A percentile compares a stretch with the other conserved stretches of the same genome.
These are phyloP conservation scores for Scrobipalpa costella DNA, from an alignment of 2,888 invertebrate species.

Conservation along the genomic window DNA sequence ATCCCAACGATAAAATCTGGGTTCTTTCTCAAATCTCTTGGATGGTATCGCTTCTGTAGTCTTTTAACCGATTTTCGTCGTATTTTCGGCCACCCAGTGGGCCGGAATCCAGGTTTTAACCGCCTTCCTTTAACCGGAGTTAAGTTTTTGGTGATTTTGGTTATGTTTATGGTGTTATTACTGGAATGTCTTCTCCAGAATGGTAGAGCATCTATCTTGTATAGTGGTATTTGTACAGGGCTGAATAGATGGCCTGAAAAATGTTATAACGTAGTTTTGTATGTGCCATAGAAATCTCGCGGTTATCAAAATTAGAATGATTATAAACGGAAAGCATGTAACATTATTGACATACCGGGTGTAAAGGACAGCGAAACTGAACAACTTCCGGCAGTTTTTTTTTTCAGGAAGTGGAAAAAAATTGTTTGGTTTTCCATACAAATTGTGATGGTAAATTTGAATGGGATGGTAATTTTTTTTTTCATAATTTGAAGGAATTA, in stretches of 20 bases:
- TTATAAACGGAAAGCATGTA: too few species aligned
- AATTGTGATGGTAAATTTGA: too few species aligned
- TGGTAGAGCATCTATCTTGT: not conserved
- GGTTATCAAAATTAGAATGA: too few species aligned
- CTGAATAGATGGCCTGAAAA: not conserved
- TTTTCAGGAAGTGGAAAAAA: too few species aligned
- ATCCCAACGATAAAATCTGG: not conserved
- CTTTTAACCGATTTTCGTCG: not conserved
- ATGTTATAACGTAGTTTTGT: not conserved
- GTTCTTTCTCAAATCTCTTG: not conserved
- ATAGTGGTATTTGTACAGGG: not conserved
- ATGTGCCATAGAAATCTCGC: too few species aligned
- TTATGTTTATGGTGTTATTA: not conserved
- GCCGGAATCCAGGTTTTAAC: not conserved
- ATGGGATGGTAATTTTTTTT: too few species aligned
- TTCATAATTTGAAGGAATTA: too few species aligned
- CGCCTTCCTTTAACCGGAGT: not conserved
- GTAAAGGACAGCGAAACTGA: too few species aligned
- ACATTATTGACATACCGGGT: too few species aligned
- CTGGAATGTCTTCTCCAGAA: not conserved
- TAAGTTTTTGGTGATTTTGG: too few species aligned
- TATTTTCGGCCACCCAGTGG: not conserved
- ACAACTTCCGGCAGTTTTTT: too few species aligned
- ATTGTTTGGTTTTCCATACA: too few species aligned
- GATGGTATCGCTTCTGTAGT: not conserved